Base-by-base conservation (phyloP, 2,797 vertebrate genomes). In the Spinus olivaceus region DNA sequence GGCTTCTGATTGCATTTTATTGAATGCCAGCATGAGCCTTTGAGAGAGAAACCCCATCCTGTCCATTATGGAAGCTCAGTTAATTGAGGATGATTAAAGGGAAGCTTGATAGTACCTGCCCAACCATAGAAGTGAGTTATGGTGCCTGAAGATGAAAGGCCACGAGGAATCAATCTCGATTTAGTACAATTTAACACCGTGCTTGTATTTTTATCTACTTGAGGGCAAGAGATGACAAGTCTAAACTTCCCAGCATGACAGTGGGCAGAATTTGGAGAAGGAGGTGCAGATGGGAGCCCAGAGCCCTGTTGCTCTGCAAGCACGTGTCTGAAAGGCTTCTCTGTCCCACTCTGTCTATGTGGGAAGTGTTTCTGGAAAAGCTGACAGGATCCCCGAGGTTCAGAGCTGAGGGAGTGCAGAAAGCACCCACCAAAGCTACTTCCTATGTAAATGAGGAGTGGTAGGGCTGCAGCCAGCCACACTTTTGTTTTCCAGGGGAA, bases 291-390 rank as follows among this genome's bases (percentile, higher is more conserved):
- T 60, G 69, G 83, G 56, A 94, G 49, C 6, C 0, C 49, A 74
- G 86, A 92, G 65, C 49, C 50, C 76, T 1, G 5, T 15, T 89
- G 88, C 63, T 88, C 70, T 92, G n/a, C 23, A 61, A 69, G 90
- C 71, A 39, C 5, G 3, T 82, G 64, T 81, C 74, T 95, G 59
- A 66, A 70, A 88, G 84, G 78, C 76, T 94, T 37, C 70, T 69
- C 47, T 86, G 84, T 82, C 92, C 92, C 50, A 1, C 44, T 81
- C 77, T 81, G 17, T 25, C 76, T 81, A 0, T 16, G 86, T 92
- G 84, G 86, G 94, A 97, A 96, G 96, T 92, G 96, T 95, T 96
- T 88, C 92, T 97, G 96, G 93, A 95, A 95, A 67, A 88, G 50
- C 59, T 64, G 59, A 60, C n/a, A 69, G 47, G 51, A 69, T 92